Conservation (phyloP, 2,113 vertebrate genomes). For the Pyrgilauda ruficollis region DNA sequence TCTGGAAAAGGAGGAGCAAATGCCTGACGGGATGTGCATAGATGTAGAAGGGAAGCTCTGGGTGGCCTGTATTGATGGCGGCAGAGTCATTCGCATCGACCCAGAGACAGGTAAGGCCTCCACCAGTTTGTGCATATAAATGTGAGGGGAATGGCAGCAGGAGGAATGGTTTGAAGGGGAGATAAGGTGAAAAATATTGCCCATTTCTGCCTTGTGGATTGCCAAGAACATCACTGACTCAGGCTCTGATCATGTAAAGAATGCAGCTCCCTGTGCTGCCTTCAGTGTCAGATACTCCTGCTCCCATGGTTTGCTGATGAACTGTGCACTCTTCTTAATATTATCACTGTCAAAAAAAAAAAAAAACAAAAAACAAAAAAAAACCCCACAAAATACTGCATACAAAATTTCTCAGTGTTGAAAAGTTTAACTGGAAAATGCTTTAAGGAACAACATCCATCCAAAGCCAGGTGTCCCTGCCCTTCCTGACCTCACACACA, state of each 20-base stretch:
- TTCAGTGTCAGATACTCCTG: not conserved
- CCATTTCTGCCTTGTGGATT: not conserved
- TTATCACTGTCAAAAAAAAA: not conserved
- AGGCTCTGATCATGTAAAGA: rapidly evolving
- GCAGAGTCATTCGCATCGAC: conserved; percentile 81
- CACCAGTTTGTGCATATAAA: not conserved
- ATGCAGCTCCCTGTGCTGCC: not conserved
- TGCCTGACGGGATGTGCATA: conserved; percentile 86
- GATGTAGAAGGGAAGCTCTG: conserved; percentile 82
- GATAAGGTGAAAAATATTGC: not conserved
- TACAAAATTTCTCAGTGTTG: not conserved
- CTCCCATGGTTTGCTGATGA: rapidly evolving
- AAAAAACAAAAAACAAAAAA: not conserved
- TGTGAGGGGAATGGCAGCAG: not conserved
- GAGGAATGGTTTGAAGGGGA: not conserved
- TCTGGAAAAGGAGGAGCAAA: conserved; percentile 74
- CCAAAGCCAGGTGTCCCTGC: not conserved
- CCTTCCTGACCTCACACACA: not conserved
- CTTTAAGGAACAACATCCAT: not conserved
- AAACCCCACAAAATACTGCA: too few relatives aligned
- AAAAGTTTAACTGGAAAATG: not conserved
- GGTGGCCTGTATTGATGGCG: conserved; percentile 85
- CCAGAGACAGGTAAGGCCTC: conserved; percentile 78
- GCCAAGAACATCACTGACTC: not conserved
- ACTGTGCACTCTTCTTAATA: not conserved